Percentiles rank a stretch among this genome's conserved stretches.
phyloP scores from a whole-genome alignment of 1,140 invertebrate genomes.

The Zaprionus tsacasi region DNA sequence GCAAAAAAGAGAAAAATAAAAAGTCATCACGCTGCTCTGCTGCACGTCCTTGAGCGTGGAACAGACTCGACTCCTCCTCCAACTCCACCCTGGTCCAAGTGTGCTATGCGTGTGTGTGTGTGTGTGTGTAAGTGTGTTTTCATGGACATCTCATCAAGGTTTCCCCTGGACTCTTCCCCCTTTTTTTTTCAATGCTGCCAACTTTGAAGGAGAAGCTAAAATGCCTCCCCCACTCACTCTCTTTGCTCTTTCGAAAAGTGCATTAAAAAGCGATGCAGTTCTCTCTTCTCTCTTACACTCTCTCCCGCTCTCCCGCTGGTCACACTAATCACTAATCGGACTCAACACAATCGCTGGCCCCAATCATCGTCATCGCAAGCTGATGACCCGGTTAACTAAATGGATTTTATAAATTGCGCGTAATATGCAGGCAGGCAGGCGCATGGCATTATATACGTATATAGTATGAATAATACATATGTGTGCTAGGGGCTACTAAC shows the following conservation, averaged over 20 bases:
- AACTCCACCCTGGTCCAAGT: constrained; percentile 30
- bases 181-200: constrained; percentile 2
- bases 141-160: constrained; percentile 45
- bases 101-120: constrained; percentile 7
- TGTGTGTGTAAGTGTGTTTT: constrained; percentile 20
- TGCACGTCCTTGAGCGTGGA: constrained; percentile 33
- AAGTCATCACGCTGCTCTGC: constrained; percentile 5
- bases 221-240: not conserved
- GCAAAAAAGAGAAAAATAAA: not conserved
- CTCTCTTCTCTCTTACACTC: constrained; percentile 4
- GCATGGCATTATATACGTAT: not conserved
- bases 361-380: constrained; percentile 41
- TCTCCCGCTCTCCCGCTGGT: not conserved
- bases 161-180: not conserved
- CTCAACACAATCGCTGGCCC: constrained; percentile 36
- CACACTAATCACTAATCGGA: constrained; percentile 40
- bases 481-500: not conserved
- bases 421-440: not conserved
- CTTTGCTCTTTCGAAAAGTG: constrained; percentile 1
- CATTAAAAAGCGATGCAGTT: constrained; percentile 26
- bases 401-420: constrained; percentile 28
- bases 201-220: constrained; percentile 14
- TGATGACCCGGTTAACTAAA: constrained; percentile 47
- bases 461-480: constrained; percentile 6
- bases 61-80: constrained; percentile 39